Evolutionary conservation across 2,888 invertebrate species (phyloP).

Genomic region (Hemicrepidius hirtus): DNA sequence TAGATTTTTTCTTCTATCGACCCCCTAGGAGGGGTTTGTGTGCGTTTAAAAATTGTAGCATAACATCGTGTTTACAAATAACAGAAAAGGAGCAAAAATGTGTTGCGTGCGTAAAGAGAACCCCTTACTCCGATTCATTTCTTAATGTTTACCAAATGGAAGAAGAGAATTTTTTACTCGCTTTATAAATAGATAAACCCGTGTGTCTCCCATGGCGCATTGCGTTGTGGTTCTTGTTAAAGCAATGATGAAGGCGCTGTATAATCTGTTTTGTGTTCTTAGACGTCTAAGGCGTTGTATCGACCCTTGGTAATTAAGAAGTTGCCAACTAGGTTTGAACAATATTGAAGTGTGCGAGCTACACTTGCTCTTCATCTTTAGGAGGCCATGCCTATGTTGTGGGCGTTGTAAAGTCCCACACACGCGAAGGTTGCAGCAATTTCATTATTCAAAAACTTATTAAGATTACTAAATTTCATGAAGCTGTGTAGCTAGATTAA

Average conservation of each 20-base stretch:
- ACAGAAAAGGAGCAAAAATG: no score
- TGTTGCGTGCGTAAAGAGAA: neutral
- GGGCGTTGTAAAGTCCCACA: slow-evolving; percentile 29
- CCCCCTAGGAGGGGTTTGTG: no score
- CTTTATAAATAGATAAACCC: slow-evolving; percentile 41
- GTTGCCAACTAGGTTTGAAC: slow-evolving; percentile 45
- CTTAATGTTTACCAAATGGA: slow-evolving; percentile 18
- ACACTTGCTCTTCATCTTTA: slow-evolving; percentile 40
- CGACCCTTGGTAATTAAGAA: slow-evolving; percentile 50
- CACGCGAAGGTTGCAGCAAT: slow-evolving; percentile 31
- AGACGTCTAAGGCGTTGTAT: slow-evolving; percentile 46
- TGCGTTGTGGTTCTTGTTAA: slow-evolving; percentile 34
- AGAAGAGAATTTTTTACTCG: slow-evolving; percentile 11
- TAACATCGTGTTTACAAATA: no score
- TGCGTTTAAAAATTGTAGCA: no score
- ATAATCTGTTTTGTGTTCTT: slow-evolving; percentile 48
- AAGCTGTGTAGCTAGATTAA: slow-evolving; percentile 16
- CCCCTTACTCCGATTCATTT: neutral
- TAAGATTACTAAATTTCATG: slow-evolving; percentile 22
- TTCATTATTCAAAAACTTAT: slow-evolving; percentile 38
- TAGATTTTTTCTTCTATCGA: no score
- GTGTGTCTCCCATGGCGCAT: slow-evolving; percentile 38
- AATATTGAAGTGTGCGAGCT: slow-evolving; percentile 47
- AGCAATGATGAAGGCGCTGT: slow-evolving; percentile 47
- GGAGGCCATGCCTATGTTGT: slow-evolving; percentile 27